These are phyloP conservation scores for Stenoptilia bipunctidactyla DNA, from an alignment of 2,888 invertebrate genomes.

Conservation along the genomic window DNA sequence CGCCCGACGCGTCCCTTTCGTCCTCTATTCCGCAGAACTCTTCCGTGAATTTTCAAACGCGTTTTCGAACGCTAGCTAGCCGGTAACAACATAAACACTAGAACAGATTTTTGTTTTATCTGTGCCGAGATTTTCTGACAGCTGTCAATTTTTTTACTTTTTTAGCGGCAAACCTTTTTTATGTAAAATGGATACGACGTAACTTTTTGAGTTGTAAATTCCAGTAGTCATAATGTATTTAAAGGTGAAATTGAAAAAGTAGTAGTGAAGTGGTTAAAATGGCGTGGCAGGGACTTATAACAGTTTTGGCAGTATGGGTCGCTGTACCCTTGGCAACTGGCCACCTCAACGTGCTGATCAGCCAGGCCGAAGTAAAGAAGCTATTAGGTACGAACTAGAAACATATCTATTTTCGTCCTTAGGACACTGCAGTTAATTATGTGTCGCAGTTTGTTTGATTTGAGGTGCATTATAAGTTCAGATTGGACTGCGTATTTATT, in stretches of 20 bases:
- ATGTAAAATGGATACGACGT: constrained; percentile 28
- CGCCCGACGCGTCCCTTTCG: constrained; percentile 33
- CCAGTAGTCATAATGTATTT: constrained; percentile 35
- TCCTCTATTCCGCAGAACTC: constrained; percentile 4
- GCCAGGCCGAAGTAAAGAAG: constrained; percentile 84
- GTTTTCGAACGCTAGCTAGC: constrained; percentile 23
- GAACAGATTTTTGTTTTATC: constrained; percentile 3
- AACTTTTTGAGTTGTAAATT: constrained; percentile 14
- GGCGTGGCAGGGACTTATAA: constrained; percentile 46
- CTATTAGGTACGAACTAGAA: constrained; percentile 73
- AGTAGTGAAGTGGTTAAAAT: constrained; percentile 41
- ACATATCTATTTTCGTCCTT: not conserved
- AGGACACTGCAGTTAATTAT: not conserved
- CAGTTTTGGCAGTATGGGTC: constrained; percentile 48
- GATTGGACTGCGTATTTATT: no score
- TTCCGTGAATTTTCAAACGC: constrained; percentile 7
- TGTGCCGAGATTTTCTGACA: constrained; percentile 4
- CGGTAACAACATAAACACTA: not conserved
- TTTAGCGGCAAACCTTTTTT: constrained; percentile 6
- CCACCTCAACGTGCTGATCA: constrained; percentile 85
- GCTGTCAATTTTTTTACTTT: constrained; percentile 6
- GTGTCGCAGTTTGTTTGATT: not conserved
- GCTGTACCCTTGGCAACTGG: constrained; percentile 71
- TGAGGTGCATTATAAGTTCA: no score
- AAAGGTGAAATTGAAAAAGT: constrained; percentile 54